phyloP scores from a whole-genome alignment of 2,113 vertebrate genomes.

The Bungarus multicinctus region DNA sequence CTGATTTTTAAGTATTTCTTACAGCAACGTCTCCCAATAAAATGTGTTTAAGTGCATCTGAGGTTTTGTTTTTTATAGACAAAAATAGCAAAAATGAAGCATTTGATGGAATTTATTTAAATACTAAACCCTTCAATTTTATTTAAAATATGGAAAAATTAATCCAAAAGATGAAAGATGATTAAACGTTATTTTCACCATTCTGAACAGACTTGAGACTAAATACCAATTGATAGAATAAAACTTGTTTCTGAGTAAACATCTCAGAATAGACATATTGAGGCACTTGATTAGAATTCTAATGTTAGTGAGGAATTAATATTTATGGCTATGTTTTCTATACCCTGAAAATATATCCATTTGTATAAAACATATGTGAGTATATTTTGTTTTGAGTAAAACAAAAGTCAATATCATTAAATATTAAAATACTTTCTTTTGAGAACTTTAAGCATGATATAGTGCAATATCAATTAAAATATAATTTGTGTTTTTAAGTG shows the following conservation, averaged over 20 bases:
- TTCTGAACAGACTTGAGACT: background rate
- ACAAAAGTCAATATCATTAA: background rate
- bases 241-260: background rate
- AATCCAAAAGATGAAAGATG: background rate
- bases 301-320: background rate
- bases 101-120: background rate
- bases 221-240: background rate
- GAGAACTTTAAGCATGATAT: background rate
- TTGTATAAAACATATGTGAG: background rate
- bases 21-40: background rate
- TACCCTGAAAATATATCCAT: background rate
- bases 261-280: background rate
- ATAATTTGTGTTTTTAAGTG: background rate
- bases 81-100: background rate
- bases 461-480: background rate
- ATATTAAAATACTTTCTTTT: background rate
- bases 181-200: background rate
- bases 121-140: background rate
- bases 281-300: slow-evolving; percentile 1
- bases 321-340: background rate
- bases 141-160: background rate
- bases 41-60: background rate
- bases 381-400: background rate
- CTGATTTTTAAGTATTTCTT: background rate
- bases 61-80: background rate